Evolutionary conservation across 2,888 invertebrate genomes (phyloP).

Genomic region (Rotaria macrura): DNA sequence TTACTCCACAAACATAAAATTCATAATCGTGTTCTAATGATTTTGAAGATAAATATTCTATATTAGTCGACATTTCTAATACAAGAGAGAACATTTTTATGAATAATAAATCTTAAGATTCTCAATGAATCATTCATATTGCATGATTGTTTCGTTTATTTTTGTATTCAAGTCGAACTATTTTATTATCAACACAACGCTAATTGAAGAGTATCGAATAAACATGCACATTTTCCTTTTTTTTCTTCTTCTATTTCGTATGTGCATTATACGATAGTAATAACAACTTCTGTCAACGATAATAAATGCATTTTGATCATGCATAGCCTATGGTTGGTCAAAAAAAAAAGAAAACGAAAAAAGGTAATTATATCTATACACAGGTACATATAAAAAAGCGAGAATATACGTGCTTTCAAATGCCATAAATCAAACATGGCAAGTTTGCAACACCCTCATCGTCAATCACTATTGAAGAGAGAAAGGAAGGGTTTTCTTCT

Average conservation of each 20-base stretch:
- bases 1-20: too few relatives aligned
- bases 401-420: neutral
- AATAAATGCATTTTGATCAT: constrained; percentile 15
- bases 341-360: neutral
- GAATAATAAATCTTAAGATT: too few relatives aligned
- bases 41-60: too few relatives aligned
- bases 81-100: too few relatives aligned
- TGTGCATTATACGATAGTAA: neutral
- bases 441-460: neutral
- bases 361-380: neutral
- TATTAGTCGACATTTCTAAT: too few relatives aligned
- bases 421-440: neutral
- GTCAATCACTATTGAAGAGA: neutral
- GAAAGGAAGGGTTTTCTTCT: neutral
- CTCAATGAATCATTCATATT: too few relatives aligned
- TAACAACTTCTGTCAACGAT: constrained; percentile 1
- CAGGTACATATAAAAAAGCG: neutral
- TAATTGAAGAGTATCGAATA: too few relatives aligned
- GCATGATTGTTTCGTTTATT: too few relatives aligned
- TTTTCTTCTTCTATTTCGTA: neutral
- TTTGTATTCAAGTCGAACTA: too few relatives aligned
- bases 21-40: too few relatives aligned
- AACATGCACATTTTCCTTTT: neutral
- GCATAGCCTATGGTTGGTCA: neutral
- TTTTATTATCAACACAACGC: too few relatives aligned